Evolutionary conservation across 2,888 invertebrate genomes (phyloP).

Genomic region (Ophion ellenae): DNA sequence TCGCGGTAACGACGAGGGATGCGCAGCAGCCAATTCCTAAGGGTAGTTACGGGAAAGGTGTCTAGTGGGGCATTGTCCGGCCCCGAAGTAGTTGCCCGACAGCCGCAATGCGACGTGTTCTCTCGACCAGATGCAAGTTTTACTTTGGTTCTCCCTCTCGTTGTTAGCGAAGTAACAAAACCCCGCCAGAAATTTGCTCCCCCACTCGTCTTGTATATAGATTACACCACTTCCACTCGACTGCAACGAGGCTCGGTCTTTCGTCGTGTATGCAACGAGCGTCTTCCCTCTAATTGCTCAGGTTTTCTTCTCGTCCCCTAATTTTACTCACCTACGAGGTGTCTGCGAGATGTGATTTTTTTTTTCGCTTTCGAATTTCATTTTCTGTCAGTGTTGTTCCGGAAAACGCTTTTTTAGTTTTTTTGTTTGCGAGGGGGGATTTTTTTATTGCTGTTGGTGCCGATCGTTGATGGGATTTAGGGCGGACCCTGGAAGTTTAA

Average conservation of each 20-base stretch:
- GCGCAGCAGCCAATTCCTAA: constrained; percentile 78
- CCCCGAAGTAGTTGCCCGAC: constrained; percentile 70
- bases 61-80: constrained; percentile 66
- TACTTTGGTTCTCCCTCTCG: constrained; percentile 73
- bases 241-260: not conserved
- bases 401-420: too few relatives aligned
- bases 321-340: not conserved
- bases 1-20: constrained; percentile 62
- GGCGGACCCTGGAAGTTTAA: too few relatives aligned
- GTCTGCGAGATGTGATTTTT: too few relatives aligned
- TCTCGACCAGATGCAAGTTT: constrained; percentile 75
- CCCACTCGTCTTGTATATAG: constrained; percentile 51
- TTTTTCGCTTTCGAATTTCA: too few relatives aligned
- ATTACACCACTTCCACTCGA: constrained; percentile 38
- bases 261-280: not conserved
- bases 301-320: not conserved
- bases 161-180: constrained; percentile 81
- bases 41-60: constrained; percentile 76
- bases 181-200: constrained; percentile 72
- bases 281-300: constrained; percentile 31
- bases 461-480: too few relatives aligned
- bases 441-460: too few relatives aligned
- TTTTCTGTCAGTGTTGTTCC: too few relatives aligned
- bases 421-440: too few relatives aligned
- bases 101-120: constrained; percentile 77